Evolutionary conservation across 2,888 invertebrate species (phyloP), one percentile per base, ranked within the genome.

Genomic region (Spodoptera littoralis): DNA sequence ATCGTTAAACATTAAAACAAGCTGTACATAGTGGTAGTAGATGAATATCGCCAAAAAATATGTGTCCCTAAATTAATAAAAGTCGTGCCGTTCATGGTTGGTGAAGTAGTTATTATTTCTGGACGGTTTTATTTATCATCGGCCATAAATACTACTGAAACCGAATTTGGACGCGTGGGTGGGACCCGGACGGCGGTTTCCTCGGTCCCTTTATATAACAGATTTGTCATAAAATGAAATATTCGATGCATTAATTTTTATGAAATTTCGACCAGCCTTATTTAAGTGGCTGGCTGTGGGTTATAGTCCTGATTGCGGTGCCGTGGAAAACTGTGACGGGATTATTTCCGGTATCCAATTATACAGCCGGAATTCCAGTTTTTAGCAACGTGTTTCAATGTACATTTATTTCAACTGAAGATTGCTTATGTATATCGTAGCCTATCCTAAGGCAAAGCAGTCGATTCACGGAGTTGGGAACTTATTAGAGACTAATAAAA

Each of bases 221-320:
- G 77, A 77, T 72, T 72, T 73, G 71, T 72, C 77, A 65, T 60
- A 54, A 72, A 73, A 66, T 72, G 73, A 72, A 73, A 72, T 72
- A 76, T 76, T 56, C 53, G 53, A 60, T 72, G 67, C 77, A 76
- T 72, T 76, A 57, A 73, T 72, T 65, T 73, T 72, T 72, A 72
- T 73, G 60, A 77, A 51, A 60, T 66, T 59, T 72, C 47, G 12
- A 53, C 55, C 47, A 67, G 60, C 73, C 52, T 67, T 66, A 47
- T 66, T 65, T 47, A 45, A 47, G 41, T 47, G 43, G 44, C 47
- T 52, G 18, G 18, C 11, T 49, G 30, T 24, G 36, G 12, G 36
- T 43, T 47, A 49, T 48, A 12, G 11, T n/a, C 9, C 27, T 24
- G 11, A 43, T 27, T 22, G 18, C 36, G 27, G 42, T 1, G 5